A percentile compares a stretch with the other conserved stretches of the same genome.
These are phyloP conservation scores for Cecidostiba fungosa DNA, from an alignment of 2,888 invertebrate species.

Conservation along the genomic window DNA sequence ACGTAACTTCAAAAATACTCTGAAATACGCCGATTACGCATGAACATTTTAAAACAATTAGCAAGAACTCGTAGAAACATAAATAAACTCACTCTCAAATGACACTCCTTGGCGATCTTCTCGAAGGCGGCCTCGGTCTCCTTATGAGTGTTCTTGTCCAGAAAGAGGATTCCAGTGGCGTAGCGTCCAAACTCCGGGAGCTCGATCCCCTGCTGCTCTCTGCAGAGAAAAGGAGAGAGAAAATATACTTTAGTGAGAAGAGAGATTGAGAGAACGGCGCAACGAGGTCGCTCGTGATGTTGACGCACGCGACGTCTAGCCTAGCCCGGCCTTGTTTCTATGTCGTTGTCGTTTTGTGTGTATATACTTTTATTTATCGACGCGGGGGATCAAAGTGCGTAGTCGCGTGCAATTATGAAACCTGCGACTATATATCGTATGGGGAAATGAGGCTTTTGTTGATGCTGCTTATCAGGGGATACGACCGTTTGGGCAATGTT, in stretches of 20 bases:
- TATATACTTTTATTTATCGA: conserved; percentile 26
- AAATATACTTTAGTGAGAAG: conserved; percentile 33
- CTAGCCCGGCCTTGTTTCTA: background rate
- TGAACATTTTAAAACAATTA: no score
- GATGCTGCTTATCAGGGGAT: background rate
- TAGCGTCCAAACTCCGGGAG: conserved; percentile 94
- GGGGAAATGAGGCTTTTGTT: background rate
- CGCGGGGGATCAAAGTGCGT: conserved; percentile 33
- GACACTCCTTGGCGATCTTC: conserved; percentile 89
- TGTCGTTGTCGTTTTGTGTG: background rate
- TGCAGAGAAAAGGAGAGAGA: conserved; percentile 77
- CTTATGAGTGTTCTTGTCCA: conserved; percentile 91
- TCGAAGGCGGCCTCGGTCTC: conserved; percentile 91
- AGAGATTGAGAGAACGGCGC: conserved; percentile 11
- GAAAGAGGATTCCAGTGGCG: conserved; percentile 97
- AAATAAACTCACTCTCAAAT: conserved; percentile 82
- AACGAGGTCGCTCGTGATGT: conserved; percentile 9
- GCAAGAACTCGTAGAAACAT: background rate
- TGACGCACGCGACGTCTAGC: background rate
- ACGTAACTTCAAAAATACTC: background rate
- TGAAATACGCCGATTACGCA: background rate
- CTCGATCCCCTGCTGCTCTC: conserved; percentile 89
- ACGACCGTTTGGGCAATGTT: background rate
- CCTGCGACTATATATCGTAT: background rate
- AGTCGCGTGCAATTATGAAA: conserved; percentile 36